Conservation (phyloP, 1,140 invertebrate species). For the Maniola jurtina region DNA sequence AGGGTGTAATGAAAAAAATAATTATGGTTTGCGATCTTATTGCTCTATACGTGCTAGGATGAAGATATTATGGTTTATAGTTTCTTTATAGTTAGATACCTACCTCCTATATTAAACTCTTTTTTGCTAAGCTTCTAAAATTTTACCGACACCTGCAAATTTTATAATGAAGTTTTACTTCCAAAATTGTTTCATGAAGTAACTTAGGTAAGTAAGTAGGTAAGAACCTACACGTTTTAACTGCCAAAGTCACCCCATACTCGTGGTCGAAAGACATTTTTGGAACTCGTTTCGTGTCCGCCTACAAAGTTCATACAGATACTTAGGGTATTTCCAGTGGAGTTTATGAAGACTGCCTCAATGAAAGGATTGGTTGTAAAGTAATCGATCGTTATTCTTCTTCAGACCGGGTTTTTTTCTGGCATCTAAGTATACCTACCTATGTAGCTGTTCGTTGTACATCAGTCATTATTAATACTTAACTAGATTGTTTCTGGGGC, state of each 20-base stretch:
- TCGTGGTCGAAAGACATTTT: constrained; percentile 36
- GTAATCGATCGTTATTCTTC: background rate
- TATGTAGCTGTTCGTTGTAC: no score
- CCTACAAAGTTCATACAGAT: constrained; percentile 39
- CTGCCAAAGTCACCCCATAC: constrained; percentile 25
- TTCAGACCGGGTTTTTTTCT: no score
- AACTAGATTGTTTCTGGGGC: no score
- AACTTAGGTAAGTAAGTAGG: no score
- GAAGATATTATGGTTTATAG: no score
- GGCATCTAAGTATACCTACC: no score
- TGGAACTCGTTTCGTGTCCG: constrained; percentile 27
- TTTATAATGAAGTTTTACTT: background rate
- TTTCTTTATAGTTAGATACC: no score
- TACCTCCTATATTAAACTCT: no score
- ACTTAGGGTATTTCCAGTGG: constrained; percentile 29
- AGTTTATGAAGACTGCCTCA: constrained; percentile 12
- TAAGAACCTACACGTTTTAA: constrained; percentile 14
- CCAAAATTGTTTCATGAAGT: constrained; percentile 11
- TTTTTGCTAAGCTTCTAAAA: no score
- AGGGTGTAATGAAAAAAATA: background rate
- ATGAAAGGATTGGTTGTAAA: constrained; percentile 22
- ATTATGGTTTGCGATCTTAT: background rate
- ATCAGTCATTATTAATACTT: no score
- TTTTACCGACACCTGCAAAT: no score
- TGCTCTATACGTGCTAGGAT: no score